Conservation (phyloP, 2,113 vertebrate genomes). For the Gobio gobio region DNA sequence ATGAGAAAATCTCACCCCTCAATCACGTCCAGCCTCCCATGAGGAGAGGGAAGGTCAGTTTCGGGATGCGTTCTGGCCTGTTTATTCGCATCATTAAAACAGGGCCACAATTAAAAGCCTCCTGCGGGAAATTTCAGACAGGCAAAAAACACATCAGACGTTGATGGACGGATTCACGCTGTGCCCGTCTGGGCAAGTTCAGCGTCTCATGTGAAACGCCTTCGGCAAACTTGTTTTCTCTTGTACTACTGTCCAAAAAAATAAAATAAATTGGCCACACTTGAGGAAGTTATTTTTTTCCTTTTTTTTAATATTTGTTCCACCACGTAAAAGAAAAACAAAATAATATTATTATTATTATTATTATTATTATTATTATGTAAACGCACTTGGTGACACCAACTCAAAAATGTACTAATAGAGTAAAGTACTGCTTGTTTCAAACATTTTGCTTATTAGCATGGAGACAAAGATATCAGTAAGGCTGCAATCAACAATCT, state of each 20-base stretch:
- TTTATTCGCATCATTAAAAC: constrained; percentile 42
- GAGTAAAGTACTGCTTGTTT: not conserved
- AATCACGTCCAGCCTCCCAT: constrained; percentile 27
- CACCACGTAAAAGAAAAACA: not conserved
- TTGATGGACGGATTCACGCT: constrained; percentile 30
- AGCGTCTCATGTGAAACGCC: constrained; percentile 22
- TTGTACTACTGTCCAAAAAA: not conserved
- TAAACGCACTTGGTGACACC: not conserved
- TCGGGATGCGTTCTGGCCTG: constrained; percentile 16
- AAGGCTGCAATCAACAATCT: constrained; percentile 11
- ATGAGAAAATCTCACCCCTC: constrained; percentile 47
- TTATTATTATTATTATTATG: not conserved
- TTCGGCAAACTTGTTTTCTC: not conserved
- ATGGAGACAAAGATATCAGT: not conserved
- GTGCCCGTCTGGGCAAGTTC: constrained; percentile 39
- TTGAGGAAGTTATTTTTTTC: not conserved
- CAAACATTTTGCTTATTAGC: not conserved
- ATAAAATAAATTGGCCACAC: not conserved
- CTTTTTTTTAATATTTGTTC: not conserved
- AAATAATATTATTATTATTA: no score
- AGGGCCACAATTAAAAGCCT: constrained; percentile 45
- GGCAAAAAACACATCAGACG: constrained; percentile 29
- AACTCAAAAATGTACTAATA: constrained; percentile 12
- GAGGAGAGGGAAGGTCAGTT: constrained; percentile 33
- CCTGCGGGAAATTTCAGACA: constrained; percentile 8